Percentiles rank a stretch among this genome's conserved stretches.
Conservation (phyloP, 2,888 invertebrate genomes). For the Drosophila engyochracea region DNA sequence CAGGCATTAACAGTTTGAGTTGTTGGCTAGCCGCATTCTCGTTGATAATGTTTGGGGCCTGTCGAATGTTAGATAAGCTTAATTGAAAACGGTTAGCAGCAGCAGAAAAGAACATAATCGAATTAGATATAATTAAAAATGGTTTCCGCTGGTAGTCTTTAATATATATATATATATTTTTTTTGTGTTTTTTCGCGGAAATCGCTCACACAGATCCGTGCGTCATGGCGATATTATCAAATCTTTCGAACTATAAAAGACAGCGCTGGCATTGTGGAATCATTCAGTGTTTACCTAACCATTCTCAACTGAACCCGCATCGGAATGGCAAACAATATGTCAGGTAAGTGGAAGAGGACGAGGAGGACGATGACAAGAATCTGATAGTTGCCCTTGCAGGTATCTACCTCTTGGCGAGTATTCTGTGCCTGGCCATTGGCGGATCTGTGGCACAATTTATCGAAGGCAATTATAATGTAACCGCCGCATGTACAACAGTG, state of each 20-base stretch:
- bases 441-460: constrained; percentile 20
- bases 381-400: constrained; percentile 24
- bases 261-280: background rate
- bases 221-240: constrained; percentile 1
- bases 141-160: constrained; percentile 4
- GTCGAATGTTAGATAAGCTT: constrained; percentile 28
- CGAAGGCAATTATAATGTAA: constrained; percentile 69
- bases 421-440: constrained; percentile 26
- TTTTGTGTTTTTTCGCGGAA: background rate
- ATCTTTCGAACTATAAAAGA: constrained; percentile 36
- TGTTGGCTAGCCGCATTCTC: background rate
- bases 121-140: constrained; percentile 38
- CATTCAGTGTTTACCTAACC: constrained; percentile 38
- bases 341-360: constrained; percentile 31
- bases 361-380: background rate
- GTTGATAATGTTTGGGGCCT: constrained; percentile 3
- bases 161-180: background rate
- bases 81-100: constrained; percentile 31
- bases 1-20: background rate
- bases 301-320: constrained; percentile 6
- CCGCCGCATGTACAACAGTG: constrained; percentile 48
- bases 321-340: constrained; percentile 17
- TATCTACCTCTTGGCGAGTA: constrained; percentile 51
- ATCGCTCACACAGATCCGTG: background rate
- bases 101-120: constrained; percentile 26